Conservation (phyloP, 2,888 invertebrate species). For the Marronus borbonicus region DNA sequence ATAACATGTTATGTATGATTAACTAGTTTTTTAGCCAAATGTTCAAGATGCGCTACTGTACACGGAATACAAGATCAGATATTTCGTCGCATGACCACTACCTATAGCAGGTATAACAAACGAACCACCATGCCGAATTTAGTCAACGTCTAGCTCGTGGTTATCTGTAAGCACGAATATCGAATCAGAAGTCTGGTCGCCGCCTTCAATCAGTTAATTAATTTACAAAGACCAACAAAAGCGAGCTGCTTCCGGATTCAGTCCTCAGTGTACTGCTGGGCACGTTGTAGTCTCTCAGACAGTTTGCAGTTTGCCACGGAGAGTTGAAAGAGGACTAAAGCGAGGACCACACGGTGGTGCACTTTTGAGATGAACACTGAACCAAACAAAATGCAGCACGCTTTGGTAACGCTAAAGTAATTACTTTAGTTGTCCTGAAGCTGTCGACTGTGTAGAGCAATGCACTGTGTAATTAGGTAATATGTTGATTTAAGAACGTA, state of each 20-base stretch:
- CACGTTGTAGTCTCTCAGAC: not conserved
- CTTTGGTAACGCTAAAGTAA: not conserved
- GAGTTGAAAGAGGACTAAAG: not conserved
- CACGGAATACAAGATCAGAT: no score
- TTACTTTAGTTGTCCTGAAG: conserved; percentile 12
- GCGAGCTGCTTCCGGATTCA: conserved; percentile 5
- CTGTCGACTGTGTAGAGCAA: not conserved
- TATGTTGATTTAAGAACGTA: not conserved
- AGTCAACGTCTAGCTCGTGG: not conserved
- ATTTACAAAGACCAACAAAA: conserved; percentile 18
- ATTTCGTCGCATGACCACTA: not conserved
- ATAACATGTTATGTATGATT: not conserved
- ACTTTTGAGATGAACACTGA: not conserved
- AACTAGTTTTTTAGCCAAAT: not conserved
- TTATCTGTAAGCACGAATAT: not conserved
- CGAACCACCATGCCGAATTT: conserved; percentile 7
- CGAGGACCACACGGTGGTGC: not conserved
- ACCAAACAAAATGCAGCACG: not conserved
- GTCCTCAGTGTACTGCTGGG: not conserved
- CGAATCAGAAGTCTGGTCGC: conserved; percentile 14
- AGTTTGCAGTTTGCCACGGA: conserved; percentile 16
- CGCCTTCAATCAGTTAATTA: conserved; percentile 32
- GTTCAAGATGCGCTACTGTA: not conserved
- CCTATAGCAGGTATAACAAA: not conserved
- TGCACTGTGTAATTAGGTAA: not conserved